Base-by-base conservation (phyloP, 2,888 invertebrate genomes). In the Acholoe squamosa region DNA sequence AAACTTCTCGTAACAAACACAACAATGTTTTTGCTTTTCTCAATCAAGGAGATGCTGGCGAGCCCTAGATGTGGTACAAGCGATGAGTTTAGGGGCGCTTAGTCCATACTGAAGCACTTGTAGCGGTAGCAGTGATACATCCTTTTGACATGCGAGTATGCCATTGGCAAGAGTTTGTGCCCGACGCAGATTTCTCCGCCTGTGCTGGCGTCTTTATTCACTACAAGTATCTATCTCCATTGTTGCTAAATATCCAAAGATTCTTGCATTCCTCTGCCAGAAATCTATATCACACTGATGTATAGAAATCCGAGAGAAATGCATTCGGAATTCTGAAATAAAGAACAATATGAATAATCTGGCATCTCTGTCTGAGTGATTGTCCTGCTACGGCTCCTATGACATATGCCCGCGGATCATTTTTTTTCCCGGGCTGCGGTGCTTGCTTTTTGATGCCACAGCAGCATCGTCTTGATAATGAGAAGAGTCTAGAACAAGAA, bases 121-220 rank as follows among this genome's bases (percentile, higher is more conserved):
- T 71, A 43, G 43, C 10, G 10, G 43, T 3, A 43, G 43, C 43
- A 10, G 19, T 61, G 25, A 14, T 7, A 25, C 14, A 1, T 25
- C 31, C 71, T 71, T 28, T 28, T n/a, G 14, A 71, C 71, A 71
- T 71, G 71, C 71, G 25, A 1, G 28, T 25, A 71, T 5, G 71
- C 71, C 71, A 71, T 25, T 71, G 71, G 71, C 71, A 71, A 71
- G 71, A 28, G 71, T 14, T 25, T 5, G 71, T 71, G 71, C 25
- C 14, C 61, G 61, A 3, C 12, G 61, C 61, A 3, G 61, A 61
- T 61, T 54, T 19, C n/a, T 61, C n/a, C n/a, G n/a, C 61, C 61
- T 61, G 19, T n/a, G n/a, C n/a, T n/a, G 61, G 61, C 5, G 61
- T 3, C 61, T 61, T 3, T 43, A 43, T 43, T 10, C 43, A 43